Percentiles rank a stretch among this genome's conserved stretches.
Evolutionary conservation across 1,140 invertebrate genomes (phyloP).

Genomic region (Subanguina moxae): DNA sequence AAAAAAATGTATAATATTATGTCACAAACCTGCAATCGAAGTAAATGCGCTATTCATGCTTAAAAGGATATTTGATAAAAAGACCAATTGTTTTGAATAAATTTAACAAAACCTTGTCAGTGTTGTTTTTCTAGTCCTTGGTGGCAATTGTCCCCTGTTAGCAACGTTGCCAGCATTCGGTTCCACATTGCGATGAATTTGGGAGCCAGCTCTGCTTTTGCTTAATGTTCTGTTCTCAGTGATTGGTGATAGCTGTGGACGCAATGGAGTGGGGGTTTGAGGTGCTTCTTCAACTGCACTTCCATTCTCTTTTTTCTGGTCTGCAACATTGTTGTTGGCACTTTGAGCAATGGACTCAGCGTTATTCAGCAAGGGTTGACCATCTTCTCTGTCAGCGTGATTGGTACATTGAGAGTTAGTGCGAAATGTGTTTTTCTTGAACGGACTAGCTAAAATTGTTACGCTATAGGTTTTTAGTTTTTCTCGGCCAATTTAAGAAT

Average conservation of each 20-base stretch:
- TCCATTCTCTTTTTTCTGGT: slow-evolving; percentile 7
- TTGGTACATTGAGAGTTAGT: slow-evolving; percentile 33
- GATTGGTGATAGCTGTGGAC: slow-evolving; percentile 45
- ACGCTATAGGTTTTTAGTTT: not conserved
- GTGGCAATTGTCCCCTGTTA: slow-evolving; percentile 12
- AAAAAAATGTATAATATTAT: too few relatives aligned
- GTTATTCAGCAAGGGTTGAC: slow-evolving; percentile 36
- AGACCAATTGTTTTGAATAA: not conserved
- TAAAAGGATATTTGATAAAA: slow-evolving; percentile 19
- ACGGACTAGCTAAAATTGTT: slow-evolving; percentile 5
- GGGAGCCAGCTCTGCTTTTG: slow-evolving; percentile 52
- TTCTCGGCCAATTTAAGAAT: too few relatives aligned
- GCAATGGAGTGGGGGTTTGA: slow-evolving; percentile 24
- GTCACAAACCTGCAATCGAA: too few relatives aligned
- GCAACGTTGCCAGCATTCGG: not conserved
- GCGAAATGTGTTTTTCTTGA: slow-evolving; percentile 15
- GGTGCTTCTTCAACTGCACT: slow-evolving; percentile 16
- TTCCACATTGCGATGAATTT: slow-evolving; percentile 27
- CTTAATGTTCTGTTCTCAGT: slow-evolving; percentile 31
- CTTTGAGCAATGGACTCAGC: not conserved
- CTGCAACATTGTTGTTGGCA: not conserved
- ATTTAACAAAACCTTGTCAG: slow-evolving; percentile 38
- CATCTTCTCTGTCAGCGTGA: slow-evolving; percentile 26
- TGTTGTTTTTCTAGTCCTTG: slow-evolving; percentile 42
- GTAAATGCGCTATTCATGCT: too few relatives aligned